Conservation (phyloP, 2,113 vertebrate species). For the Rhinoderma darwinii region DNA sequence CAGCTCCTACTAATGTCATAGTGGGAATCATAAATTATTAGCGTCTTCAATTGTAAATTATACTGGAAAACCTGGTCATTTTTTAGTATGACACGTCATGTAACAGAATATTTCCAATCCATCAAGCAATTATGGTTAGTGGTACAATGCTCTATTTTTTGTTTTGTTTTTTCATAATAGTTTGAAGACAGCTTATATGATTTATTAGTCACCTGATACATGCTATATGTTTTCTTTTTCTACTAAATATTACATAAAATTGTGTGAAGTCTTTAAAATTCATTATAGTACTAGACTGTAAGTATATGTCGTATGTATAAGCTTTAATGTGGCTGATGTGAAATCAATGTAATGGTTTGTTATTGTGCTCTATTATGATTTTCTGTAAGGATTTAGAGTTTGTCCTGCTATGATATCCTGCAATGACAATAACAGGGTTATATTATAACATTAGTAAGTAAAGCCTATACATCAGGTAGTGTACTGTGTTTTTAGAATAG, state of each 20-base stretch:
- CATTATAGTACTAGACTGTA: not conserved
- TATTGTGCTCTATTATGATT: not conserved
- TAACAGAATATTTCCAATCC: conserved; percentile 45
- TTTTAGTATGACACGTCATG: conserved; percentile 49
- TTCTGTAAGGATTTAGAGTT: not conserved
- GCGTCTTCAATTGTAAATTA: conserved; percentile 53
- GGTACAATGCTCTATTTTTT: conserved; percentile 16
- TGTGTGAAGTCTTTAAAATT: not conserved
- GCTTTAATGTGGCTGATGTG: not conserved
- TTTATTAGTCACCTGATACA: conserved; percentile 34
- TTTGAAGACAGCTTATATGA: conserved; percentile 38
- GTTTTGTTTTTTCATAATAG: conserved; percentile 39
- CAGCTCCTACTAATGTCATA: conserved; percentile 54
- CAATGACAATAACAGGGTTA: not conserved
- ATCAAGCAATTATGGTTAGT: conserved; percentile 47
- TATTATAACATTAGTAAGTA: not conserved
- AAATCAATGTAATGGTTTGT: not conserved
- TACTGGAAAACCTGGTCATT: conserved; percentile 48
- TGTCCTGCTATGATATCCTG: not conserved
- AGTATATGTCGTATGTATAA: not conserved
- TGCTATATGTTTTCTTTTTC: conserved; percentile 16
- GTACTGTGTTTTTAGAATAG: no score
- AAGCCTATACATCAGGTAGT: no score
- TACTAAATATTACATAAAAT: conserved; percentile 1
- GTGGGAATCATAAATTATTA: conserved; percentile 47